Evolutionary conservation across 2,797 vertebrate genomes (phyloP).

Genomic region (Tamandua tetradactyla): DNA sequence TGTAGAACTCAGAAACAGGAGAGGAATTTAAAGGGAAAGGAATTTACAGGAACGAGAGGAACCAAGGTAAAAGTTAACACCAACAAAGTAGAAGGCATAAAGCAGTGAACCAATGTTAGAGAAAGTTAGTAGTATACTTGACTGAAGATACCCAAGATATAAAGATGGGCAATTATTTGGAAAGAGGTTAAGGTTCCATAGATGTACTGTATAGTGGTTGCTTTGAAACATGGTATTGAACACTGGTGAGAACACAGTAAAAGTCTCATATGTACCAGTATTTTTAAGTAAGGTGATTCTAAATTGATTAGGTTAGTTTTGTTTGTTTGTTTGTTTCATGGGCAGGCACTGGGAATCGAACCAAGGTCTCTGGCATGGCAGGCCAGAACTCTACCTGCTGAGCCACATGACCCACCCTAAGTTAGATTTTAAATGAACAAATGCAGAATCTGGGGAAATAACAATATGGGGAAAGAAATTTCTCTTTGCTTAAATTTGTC

Average conservation of each 20-base stretch:
- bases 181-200: not conserved
- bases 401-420: too few relatives aligned
- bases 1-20: not conserved
- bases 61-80: not conserved
- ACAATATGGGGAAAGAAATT: not conserved
- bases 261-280: not conserved
- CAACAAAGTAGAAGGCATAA: not conserved
- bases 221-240: not conserved
- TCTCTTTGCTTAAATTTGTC: not conserved
- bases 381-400: too few relatives aligned
- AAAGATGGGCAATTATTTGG: not conserved
- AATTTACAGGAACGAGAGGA: not conserved
- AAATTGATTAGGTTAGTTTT: not conserved
- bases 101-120: not conserved
- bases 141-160: not conserved
- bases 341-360: too few relatives aligned
- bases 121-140: not conserved
- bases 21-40: not conserved
- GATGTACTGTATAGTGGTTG: not conserved
- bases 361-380: too few relatives aligned
- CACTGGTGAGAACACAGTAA: not conserved
- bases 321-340: too few relatives aligned
- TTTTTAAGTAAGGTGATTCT: not conserved
- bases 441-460: not conserved
- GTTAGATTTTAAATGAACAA: not conserved